phyloP scores from a whole-genome alignment of 2,888 invertebrate species.

The Petrolisthes manimaculis region DNA sequence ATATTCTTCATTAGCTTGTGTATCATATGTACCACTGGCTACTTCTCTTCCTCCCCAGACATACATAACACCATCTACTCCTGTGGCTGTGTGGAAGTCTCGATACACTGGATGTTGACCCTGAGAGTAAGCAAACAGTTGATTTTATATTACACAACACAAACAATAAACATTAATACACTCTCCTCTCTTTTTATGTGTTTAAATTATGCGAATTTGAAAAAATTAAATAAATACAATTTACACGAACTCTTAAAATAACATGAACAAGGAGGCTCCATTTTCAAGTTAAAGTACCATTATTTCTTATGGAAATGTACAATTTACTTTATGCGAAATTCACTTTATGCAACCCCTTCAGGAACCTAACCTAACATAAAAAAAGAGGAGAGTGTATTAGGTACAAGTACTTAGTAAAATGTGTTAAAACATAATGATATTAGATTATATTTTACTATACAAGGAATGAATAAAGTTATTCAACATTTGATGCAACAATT shows the following conservation, averaged over 20 bases:
- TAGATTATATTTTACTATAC: not conserved
- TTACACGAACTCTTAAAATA: too few relatives aligned
- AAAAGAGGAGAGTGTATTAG: not conserved
- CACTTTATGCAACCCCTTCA: too few relatives aligned
- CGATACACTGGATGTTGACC: conserved; percentile 49
- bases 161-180: too few relatives aligned
- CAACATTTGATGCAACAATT: not conserved
- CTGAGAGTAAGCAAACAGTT: not conserved
- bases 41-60: conserved; percentile 91
- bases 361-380: not conserved
- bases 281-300: too few relatives aligned
- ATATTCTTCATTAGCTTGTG: conserved; percentile 70
- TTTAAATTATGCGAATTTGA: too few relatives aligned
- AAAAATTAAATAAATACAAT: too few relatives aligned
- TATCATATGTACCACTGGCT: conserved; percentile 76
- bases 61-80: conserved; percentile 75
- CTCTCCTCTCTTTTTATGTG: too few relatives aligned
- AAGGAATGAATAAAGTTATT: not conserved
- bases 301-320: too few relatives aligned
- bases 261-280: too few relatives aligned
- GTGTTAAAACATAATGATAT: not conserved
- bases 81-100: conserved; percentile 64
- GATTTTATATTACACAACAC: not conserved
- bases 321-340: too few relatives aligned
- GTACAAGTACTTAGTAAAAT: not conserved